Evolutionary conservation across 2,888 invertebrate species (phyloP).

Genomic region (Lithophane leautieri): DNA sequence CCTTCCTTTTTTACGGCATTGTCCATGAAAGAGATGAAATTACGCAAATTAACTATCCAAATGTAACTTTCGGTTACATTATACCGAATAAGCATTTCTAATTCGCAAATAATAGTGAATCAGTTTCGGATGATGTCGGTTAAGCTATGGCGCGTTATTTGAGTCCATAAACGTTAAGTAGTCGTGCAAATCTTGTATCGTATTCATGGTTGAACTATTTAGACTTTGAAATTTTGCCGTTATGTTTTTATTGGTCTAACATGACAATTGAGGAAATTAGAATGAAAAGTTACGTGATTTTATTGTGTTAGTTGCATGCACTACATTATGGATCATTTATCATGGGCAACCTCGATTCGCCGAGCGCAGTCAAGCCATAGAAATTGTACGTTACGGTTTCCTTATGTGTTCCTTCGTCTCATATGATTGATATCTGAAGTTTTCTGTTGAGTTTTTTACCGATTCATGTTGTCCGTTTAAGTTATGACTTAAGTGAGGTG

Average conservation of each 20-base stretch:
- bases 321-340: constrained; percentile 46
- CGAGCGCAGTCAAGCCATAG: constrained; percentile 36
- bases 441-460: constrained; percentile 51
- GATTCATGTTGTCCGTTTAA: constrained; percentile 45
- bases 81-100: constrained; percentile 51
- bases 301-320: constrained; percentile 46
- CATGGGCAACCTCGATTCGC: constrained; percentile 44
- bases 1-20: constrained; percentile 42
- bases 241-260: constrained; percentile 57
- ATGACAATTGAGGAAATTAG: constrained; percentile 61
- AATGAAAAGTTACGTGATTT: constrained; percentile 61
- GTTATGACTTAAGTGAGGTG: constrained; percentile 52
- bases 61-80: constrained; percentile 47
- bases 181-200: constrained; percentile 69
- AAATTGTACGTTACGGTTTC: constrained; percentile 46
- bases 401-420: constrained; percentile 50
- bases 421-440: constrained; percentile 58
- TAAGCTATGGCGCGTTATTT: constrained; percentile 74
- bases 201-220: constrained; percentile 51
- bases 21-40: constrained; percentile 49
- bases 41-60: constrained; percentile 58
- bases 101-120: constrained; percentile 48
- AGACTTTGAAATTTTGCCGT: constrained; percentile 39
- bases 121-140: constrained; percentile 68
- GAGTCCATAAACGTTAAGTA: constrained; percentile 76